Evolutionary conservation across 37 sponge, comb jelly and placozoan species (phyloP).

Genomic region (Theonella swinhoei): DNA sequence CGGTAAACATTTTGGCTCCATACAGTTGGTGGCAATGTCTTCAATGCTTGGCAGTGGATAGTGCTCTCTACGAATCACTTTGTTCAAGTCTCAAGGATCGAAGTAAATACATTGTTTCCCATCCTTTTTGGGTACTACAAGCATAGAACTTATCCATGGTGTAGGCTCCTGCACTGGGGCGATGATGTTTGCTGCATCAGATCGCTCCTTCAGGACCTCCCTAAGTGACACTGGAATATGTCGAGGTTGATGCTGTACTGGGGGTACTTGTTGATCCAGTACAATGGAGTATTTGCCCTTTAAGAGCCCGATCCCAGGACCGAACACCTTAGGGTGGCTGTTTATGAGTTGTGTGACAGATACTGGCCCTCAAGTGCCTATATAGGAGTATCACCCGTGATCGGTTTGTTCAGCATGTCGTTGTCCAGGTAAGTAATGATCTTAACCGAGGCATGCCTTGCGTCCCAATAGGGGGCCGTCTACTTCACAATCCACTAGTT

Average conservation of each 20-base stretch:
- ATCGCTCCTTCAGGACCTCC: conserved; percentile 14
- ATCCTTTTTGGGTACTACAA: conserved; percentile 39
- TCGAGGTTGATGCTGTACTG: conserved; percentile 47
- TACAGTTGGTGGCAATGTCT: conserved; percentile 48
- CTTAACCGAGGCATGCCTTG: too few species aligned
- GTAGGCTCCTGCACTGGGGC: conserved; percentile 51
- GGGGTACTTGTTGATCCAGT: conserved; percentile 5
- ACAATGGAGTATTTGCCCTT: conserved; percentile 45
- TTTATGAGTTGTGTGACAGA: background rate
- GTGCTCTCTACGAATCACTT: too few species aligned
- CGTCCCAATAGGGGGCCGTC: too few species aligned
- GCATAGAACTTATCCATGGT: too few species aligned
- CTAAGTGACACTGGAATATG: conserved; percentile 31
- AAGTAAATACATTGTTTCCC: conserved; percentile 50
- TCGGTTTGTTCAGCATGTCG: conserved; percentile 21
- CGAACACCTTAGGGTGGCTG: conserved; percentile 7
- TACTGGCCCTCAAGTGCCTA: conserved; percentile 2
- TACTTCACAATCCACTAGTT: conserved; percentile 29
- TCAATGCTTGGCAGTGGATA: conserved; percentile 61
- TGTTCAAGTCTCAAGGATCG: conserved; percentile 54
- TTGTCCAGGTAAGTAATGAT: background rate
- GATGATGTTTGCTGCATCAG: conserved; percentile 27
- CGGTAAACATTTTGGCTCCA: too few species aligned
- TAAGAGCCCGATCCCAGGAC: conserved; percentile 45
- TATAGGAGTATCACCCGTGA: background rate